Percentiles rank a stretch among this genome's conserved stretches.
Conservation (phyloP, 2,888 invertebrate species). For the Heliconius erato region DNA sequence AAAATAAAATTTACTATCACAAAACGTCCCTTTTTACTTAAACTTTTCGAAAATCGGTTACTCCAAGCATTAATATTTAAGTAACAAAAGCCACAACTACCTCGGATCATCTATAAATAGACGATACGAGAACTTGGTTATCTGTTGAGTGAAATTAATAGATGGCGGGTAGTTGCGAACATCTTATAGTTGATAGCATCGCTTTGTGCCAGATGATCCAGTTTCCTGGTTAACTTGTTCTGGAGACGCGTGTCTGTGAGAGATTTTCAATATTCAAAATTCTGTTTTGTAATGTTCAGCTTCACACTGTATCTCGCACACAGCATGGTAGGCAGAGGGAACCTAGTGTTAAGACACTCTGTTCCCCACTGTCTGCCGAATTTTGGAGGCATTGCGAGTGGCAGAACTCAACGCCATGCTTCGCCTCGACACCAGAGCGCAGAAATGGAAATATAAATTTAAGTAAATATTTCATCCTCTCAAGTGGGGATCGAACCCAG, state of each 20-base stretch:
- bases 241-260: not conserved
- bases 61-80: not conserved
- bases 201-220: conserved; percentile 18
- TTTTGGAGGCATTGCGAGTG: too few relatives aligned
- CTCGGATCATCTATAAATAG: not conserved
- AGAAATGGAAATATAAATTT: too few relatives aligned
- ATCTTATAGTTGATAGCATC: conserved; percentile 6
- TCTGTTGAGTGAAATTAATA: conserved; percentile 25
- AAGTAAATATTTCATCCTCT: too few relatives aligned
- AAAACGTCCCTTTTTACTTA: not conserved
- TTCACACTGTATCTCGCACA: too few relatives aligned
- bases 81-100: conserved; percentile 10
- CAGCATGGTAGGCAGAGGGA: too few relatives aligned
- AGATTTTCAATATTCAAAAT: not conserved
- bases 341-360: too few relatives aligned
- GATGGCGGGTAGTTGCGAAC: conserved; percentile 14
- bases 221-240: conserved; percentile 4
- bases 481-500: too few relatives aligned
- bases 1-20: not conserved
- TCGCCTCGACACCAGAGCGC: too few relatives aligned
- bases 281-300: too few relatives aligned
- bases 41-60: not conserved
- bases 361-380: too few relatives aligned
- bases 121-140: conserved; percentile 14
- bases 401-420: too few relatives aligned